Conservation (phyloP, 1,140 invertebrate species). For the Littorina saxatilis region DNA sequence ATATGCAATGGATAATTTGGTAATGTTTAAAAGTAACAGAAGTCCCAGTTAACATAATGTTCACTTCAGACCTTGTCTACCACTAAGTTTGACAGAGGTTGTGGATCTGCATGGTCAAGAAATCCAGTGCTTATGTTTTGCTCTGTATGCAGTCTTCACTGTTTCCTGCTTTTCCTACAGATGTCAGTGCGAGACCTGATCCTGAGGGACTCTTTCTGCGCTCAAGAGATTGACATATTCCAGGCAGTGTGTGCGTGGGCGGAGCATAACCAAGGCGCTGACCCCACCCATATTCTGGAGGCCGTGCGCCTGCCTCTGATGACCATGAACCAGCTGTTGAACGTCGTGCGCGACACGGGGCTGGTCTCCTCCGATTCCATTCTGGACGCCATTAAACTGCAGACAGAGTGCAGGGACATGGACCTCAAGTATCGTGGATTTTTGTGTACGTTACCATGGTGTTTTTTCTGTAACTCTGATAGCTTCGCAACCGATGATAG, state of each 20-base stretch:
- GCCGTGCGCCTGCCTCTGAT: slow-evolving; percentile 91
- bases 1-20: no score
- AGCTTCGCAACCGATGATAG: no score
- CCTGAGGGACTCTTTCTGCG: slow-evolving; percentile 95
- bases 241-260: slow-evolving; percentile 91
- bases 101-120: no score
- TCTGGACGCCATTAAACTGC: slow-evolving; percentile 93
- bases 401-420: slow-evolving; percentile 85
- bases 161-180: not conserved
- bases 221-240: slow-evolving; percentile 96
- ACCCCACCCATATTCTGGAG: slow-evolving; percentile 73
- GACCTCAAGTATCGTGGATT: slow-evolving; percentile 86
- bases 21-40: no score
- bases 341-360: slow-evolving; percentile 89
- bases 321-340: slow-evolving; percentile 89
- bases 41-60: no score
- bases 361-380: slow-evolving; percentile 92
- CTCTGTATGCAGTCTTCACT: no score
- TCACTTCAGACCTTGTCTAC: no score
- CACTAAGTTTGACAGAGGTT: no score
- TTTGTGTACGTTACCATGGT: slow-evolving; percentile 82
- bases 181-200: slow-evolving; percentile 83
- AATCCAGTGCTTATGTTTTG: no score
- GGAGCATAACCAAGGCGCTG: slow-evolving; percentile 83
- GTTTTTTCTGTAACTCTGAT: not conserved